A percentile compares a stretch with the other conserved stretches of the same genome.
phyloP scores from a whole-genome alignment of 2,797 vertebrate species.

The Pteronotus mesoamericanus region DNA sequence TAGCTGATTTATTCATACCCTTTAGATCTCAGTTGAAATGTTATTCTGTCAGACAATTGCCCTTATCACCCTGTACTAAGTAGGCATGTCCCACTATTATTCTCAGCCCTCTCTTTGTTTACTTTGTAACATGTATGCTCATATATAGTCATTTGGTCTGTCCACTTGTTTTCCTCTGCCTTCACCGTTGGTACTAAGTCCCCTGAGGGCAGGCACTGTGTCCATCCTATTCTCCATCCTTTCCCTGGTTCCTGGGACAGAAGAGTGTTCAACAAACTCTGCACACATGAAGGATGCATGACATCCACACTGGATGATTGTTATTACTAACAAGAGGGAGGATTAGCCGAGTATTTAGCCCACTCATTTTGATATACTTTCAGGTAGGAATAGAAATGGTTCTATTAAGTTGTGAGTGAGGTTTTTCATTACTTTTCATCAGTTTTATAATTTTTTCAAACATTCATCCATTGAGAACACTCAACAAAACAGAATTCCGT shows the following conservation, averaged over 20 bases:
- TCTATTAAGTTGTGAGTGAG: background rate
- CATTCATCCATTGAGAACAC: background rate
- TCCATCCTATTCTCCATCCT: background rate
- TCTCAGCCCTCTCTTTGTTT: background rate
- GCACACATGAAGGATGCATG: background rate
- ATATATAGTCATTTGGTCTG: background rate
- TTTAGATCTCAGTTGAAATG: background rate
- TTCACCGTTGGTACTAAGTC: background rate
- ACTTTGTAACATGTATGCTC: background rate
- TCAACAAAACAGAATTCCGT: background rate
- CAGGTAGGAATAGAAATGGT: background rate
- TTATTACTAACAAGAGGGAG: background rate
- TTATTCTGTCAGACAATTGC: background rate
- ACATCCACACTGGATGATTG: background rate
- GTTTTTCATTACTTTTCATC: background rate
- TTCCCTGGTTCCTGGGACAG: background rate
- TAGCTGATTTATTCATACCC: background rate
- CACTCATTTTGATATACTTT: background rate
- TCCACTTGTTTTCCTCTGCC: background rate
- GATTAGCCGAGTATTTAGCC: background rate
- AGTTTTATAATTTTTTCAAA: background rate
- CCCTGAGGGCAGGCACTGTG: background rate
- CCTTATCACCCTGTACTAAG: background rate
- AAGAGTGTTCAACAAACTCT: background rate
- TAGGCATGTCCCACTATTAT: background rate